Base-by-base conservation (phyloP, 2,797 vertebrate genomes). In the Chiroxiphia lanceolata region DNA sequence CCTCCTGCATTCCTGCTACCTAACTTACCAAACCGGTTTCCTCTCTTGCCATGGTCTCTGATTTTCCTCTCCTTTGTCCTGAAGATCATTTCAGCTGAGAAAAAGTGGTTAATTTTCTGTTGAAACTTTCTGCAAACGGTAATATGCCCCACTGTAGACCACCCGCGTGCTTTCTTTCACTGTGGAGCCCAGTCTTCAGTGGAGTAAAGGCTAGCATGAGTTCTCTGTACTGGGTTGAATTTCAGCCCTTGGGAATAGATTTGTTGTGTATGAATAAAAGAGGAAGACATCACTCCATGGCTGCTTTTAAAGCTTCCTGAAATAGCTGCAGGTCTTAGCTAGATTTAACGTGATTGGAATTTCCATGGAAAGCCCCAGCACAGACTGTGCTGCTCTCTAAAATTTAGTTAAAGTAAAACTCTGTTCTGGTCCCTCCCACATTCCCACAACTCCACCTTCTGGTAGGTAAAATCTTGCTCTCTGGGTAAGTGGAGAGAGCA, bases 361-460 rank as follows among this genome's bases (percentile, higher is more conserved):
- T 95, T 92, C 87, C 86, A 90, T 91, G 87, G 88, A 95, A 93
- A 87, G 78, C 69, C 89, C 94, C 57, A 60, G 69, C 40, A 79
- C 13, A 33, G 38, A 27, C 53, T 47, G 15, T 47, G 68, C 51
- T 45, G 45, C 64, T 69, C 45, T 79, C 81, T 90, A 29, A 87
- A 94, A 87, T 84, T 89, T 64, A 64, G 53, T 82, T 90, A 74
- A 48, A 79, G 45, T 85, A 90, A 89, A 67, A 89, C 29, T 53
- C 74, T 81, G 94, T 57, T 34, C 80, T 83, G 33, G 42, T 85
- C 74, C 91, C 71, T 71, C 94, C 94, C 94, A 91, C 87, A 95
- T 94, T 89, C 79, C 70, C 89, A 95, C 84, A 83, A 92, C 95
- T 91, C 93, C 96, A 92, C 59, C 93, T 96, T 94, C 91, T 96